Percentiles rank a stretch among this genome's conserved stretches.
These are phyloP conservation scores for Reinhardtius hippoglossoides DNA, from an alignment of 2,113 vertebrate genomes.

Conservation along the genomic window DNA sequence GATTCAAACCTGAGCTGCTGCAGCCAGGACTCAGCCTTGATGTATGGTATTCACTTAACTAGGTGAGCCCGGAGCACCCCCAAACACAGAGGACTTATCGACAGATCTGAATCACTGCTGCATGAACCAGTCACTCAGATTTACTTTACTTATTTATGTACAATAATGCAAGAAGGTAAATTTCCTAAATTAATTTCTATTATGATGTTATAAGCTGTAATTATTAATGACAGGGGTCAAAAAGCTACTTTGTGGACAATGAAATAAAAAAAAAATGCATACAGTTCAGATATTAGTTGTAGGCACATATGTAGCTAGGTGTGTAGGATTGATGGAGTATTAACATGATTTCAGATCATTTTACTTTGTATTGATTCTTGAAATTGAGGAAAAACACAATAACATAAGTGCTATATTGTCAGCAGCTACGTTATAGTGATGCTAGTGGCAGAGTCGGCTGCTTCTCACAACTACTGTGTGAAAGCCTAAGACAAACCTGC, in stretches of 20 bases:
- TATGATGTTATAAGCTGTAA: neutral
- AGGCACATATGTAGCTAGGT: neutral
- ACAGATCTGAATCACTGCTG: conserved; percentile 5
- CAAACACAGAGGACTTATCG: neutral
- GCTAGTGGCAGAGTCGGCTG: neutral
- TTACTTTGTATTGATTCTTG: too few relatives aligned
- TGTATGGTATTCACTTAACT: neutral
- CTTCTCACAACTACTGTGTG: neutral
- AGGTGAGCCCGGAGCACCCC: neutral
- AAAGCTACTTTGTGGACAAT: too few relatives aligned
- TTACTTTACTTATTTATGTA: neutral
- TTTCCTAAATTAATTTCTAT: neutral
- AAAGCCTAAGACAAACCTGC: neutral
- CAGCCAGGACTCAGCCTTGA: neutral
- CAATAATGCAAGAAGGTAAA: neutral
- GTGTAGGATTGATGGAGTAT: neutral
- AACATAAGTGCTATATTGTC: neutral
- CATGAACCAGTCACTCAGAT: neutral
- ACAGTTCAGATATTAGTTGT: neutral
- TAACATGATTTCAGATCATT: neutral
- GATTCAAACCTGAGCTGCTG: neutral
- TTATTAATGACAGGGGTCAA: too few relatives aligned
- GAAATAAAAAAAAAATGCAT: too few relatives aligned
- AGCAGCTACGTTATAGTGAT: neutral
- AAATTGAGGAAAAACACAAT: neutral